phyloP scores from a whole-genome alignment of 2,113 vertebrate species.

The Falcunculus frontatus region DNA sequence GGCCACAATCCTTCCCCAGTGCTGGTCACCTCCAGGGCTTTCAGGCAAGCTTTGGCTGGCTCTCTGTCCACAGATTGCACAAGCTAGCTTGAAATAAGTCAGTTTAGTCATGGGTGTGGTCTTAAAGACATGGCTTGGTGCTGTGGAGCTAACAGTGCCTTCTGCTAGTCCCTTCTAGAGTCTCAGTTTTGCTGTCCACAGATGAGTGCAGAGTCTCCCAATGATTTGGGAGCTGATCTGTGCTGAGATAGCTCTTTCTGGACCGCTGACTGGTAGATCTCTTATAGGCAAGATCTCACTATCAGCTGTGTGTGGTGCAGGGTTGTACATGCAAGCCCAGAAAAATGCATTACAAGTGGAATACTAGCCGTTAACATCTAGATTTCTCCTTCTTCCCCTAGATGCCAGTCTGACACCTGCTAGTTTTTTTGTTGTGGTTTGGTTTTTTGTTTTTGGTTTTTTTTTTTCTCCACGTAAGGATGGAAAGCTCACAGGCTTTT shows the following conservation, averaged over 20 bases:
- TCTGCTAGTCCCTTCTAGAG: neutral
- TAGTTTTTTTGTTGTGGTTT: neutral
- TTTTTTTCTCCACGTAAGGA: rapidly evolving
- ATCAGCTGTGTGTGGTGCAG: neutral
- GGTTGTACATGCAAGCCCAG: neutral
- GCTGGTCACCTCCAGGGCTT: neutral
- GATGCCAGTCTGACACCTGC: neutral
- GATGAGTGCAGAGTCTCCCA: neutral
- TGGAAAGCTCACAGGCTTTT: neutral
- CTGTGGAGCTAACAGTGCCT: neutral
- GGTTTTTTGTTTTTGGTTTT: too few species aligned
- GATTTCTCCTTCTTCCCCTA: neutral
- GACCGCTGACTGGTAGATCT: neutral
- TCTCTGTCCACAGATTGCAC: neutral
- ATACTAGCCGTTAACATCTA: neutral
- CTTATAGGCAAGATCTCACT: neutral
- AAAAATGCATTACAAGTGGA: neutral
- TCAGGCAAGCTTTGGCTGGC: neutral
- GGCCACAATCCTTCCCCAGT: too few species aligned
- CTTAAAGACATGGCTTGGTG: neutral
- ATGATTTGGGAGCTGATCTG: neutral
- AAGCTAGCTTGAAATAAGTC: neutral
- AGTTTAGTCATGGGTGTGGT: neutral
- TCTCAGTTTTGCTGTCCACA: neutral
- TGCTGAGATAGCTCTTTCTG: neutral